Percentiles rank a stretch among this genome's conserved stretches.
Conservation (phyloP, 1,140 invertebrate genomes). For the Aphelenchoides fujianensis region DNA sequence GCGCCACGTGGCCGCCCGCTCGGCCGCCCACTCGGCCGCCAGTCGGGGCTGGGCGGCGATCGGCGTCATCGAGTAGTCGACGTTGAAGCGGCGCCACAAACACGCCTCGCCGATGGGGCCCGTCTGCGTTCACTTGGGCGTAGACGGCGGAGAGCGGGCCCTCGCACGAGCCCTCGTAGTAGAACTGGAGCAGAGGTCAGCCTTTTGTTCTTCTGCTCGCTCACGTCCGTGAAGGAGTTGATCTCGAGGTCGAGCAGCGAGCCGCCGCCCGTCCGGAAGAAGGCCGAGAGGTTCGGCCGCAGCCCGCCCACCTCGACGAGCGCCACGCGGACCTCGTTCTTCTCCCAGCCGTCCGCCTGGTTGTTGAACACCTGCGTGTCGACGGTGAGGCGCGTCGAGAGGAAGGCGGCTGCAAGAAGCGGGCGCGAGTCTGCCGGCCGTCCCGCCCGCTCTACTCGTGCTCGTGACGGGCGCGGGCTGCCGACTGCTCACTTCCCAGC, state of each 20-base stretch:
- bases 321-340: not conserved
- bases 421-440: not conserved
- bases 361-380: conserved; percentile 11
- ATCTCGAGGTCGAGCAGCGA: not conserved
- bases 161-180: conserved; percentile 1
- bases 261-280: not conserved
- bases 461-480: not conserved
- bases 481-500: not conserved
- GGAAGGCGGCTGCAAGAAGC: not conserved
- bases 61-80: conserved; percentile 3
- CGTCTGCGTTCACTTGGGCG: not conserved
- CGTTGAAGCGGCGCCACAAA: not conserved
- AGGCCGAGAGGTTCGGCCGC: not conserved
- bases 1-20: not conserved
- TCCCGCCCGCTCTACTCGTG: not conserved
- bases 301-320: not conserved
- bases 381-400: not conserved
- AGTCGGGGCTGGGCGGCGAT: not conserved
- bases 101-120: not conserved
- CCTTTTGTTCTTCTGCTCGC: not conserved
- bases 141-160: not conserved
- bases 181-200: not conserved
- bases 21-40: not conserved
- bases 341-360: conserved; percentile 7
- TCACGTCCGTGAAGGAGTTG: not conserved